These are phyloP conservation scores for Mormyrops attenuatus DNA, from an alignment of 2,797 vertebrate genomes.

Conservation along the genomic window DNA sequence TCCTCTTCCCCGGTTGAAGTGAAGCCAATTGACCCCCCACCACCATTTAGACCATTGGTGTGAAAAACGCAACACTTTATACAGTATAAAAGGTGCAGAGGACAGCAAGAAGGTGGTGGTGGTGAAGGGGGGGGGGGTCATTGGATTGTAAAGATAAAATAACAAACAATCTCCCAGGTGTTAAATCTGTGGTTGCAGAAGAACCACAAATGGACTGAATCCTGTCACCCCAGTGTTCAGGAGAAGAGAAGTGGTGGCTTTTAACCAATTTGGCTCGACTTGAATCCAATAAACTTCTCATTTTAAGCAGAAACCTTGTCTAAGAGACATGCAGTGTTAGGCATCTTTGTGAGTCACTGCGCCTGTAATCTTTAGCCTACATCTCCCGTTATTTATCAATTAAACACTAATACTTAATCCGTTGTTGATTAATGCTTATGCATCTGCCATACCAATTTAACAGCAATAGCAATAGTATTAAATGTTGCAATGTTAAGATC, in stretches of 20 bases:
- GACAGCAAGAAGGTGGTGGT: neutral
- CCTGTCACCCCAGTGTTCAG: neutral
- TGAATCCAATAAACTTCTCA: neutral
- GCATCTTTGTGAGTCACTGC: neutral
- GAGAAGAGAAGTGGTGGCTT: neutral
- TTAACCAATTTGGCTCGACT: neutral
- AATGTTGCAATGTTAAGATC: neutral
- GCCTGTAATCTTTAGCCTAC: neutral
- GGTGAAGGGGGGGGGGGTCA: too few species aligned
- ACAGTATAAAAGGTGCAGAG: neutral
- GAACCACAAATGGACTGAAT: neutral
- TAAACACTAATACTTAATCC: neutral
- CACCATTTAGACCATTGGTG: neutral
- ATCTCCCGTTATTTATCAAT: neutral
- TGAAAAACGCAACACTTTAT: neutral
- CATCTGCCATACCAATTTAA: neutral
- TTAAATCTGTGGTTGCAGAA: neutral
- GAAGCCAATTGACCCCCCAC: neutral
- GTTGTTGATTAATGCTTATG: neutral
- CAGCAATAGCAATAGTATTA: neutral
- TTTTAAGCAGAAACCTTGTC: neutral
- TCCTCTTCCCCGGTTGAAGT: neutral
- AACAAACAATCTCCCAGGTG: neutral
- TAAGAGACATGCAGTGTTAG: neutral
- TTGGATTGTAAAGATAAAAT: neutral